Evolutionary conservation across 1,140 invertebrate genomes (phyloP), one percentile per base, ranked within the genome.

Genomic region (Neotoxoptera formosana): DNA sequence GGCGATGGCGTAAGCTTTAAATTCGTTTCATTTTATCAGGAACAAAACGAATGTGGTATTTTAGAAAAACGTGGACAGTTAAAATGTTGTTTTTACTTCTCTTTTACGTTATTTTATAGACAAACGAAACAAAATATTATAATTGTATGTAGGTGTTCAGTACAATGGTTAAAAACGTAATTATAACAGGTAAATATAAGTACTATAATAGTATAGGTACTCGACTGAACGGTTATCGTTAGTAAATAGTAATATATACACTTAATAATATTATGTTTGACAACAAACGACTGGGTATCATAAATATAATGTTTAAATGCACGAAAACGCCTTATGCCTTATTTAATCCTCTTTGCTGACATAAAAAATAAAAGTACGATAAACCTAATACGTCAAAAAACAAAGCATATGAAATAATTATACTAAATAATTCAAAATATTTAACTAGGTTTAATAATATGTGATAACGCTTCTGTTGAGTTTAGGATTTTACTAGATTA

Each of bases 301-400:
- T 60, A 11, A 11, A 6, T 17, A 76, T 76, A n/a, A 76, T 76
- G 14, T 76, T 17, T 76, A 76, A 17, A 76, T 17, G 0, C 60
- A 7, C n/a, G n/a, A n/a, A 76, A 76, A 76, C 17, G 0, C 60
- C 0, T 7, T 14, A n/a, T n/a, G 0, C 60, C 0, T 7, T 14
- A n/a, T n/a, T 76, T n/a, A 17, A 17, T n/a, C n/a, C 17, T 14
- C 9, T 30, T 30, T 60, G 11, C 14, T n/a, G 14, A 14, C 11
- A n/a, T 67, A 67, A 4, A 30, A 60, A 67, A 67, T 30, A 60
- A 7, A 56, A 56, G 25, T 30, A 60, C 4, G 9, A 60, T 30
- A 30, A 48, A 14, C 47, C 9, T 60, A 60, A 11, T 30, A 60
- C 9, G 9, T 56, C 14, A 14, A 48, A 48, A 48, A 48, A 14